Evolutionary conservation across 2,888 invertebrate species (phyloP).

Genomic region (Drosophila gaucha): DNA sequence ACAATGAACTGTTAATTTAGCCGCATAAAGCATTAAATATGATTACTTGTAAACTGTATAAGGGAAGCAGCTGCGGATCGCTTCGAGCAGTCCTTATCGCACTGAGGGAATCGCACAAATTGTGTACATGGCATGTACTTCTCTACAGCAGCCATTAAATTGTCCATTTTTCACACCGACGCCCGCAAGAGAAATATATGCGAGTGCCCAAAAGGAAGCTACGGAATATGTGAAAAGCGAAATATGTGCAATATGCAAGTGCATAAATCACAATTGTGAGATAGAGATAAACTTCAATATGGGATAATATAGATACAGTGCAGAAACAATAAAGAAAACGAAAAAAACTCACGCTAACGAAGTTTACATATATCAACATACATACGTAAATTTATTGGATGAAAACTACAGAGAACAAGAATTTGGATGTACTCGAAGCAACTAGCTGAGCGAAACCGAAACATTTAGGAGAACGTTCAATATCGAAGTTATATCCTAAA

Average conservation of each 20-base stretch:
- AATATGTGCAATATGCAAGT: slow-evolving; percentile 43
- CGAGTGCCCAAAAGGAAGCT: slow-evolving; percentile 12
- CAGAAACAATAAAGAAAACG: background rate
- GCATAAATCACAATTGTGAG: slow-evolving; percentile 68
- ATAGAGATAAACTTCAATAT: slow-evolving; percentile 27
- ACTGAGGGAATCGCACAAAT: slow-evolving; percentile 53
- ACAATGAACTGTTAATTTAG: slow-evolving; percentile 53
- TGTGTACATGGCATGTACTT: slow-evolving; percentile 12
- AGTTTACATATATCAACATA: too few species aligned
- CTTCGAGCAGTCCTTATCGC: slow-evolving; percentile 26
- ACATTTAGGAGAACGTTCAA: too few species aligned
- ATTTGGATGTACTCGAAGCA: too few species aligned
- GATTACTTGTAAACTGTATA: slow-evolving; percentile 29
- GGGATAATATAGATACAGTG: slow-evolving; percentile 9
- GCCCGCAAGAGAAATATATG: slow-evolving; percentile 27
- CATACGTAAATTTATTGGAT: too few species aligned
- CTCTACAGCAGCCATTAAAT: slow-evolving; percentile 57
- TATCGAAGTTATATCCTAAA: too few species aligned
- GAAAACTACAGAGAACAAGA: too few species aligned
- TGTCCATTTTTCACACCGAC: slow-evolving; percentile 58
- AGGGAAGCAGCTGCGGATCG: slow-evolving; percentile 6
- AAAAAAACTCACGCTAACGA: too few species aligned
- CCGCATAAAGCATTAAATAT: slow-evolving; percentile 33
- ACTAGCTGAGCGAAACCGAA: too few species aligned
- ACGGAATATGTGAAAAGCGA: slow-evolving; percentile 8